Conservation (phyloP, 2,888 invertebrate genomes). For the Saturnia japonica region DNA sequence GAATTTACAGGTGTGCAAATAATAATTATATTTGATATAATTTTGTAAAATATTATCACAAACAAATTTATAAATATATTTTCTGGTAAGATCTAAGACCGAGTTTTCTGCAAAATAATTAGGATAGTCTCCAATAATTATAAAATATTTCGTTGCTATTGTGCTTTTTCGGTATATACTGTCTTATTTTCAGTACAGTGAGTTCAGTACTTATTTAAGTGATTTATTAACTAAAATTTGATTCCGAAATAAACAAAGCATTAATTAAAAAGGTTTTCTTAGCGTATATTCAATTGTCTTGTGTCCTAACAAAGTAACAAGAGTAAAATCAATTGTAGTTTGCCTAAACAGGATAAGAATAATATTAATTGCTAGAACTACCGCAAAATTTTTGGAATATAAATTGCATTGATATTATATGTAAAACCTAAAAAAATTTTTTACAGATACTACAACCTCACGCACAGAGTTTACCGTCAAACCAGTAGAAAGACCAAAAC, state of each 20-base stretch:
- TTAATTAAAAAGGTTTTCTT: neutral
- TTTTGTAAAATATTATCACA: neutral
- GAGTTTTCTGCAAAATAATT: too few species aligned
- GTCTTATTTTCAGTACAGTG: too few species aligned
- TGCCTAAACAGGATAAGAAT: neutral
- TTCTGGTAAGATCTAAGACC: too few species aligned
- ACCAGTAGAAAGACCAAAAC: constrained; percentile 83
- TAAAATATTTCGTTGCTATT: too few species aligned
- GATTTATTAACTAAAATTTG: neutral
- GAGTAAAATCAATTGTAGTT: neutral
- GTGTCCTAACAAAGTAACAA: neutral
- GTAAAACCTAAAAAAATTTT: neutral
- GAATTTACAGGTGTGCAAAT: constrained; percentile 83
- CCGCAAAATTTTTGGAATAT: neutral
- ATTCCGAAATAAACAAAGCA: neutral
- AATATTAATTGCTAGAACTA: neutral
- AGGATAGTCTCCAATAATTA: too few species aligned
- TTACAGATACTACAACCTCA: constrained; percentile 86
- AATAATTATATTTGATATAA: neutral
- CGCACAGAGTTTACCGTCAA: constrained; percentile 87
- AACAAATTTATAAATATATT: neutral
- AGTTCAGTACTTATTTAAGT: too few species aligned
- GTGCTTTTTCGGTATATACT: too few species aligned
- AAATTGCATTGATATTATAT: neutral
- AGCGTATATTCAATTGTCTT: neutral